Conservation (phyloP, 2,797 vertebrate genomes). For the Periparus ater region DNA sequence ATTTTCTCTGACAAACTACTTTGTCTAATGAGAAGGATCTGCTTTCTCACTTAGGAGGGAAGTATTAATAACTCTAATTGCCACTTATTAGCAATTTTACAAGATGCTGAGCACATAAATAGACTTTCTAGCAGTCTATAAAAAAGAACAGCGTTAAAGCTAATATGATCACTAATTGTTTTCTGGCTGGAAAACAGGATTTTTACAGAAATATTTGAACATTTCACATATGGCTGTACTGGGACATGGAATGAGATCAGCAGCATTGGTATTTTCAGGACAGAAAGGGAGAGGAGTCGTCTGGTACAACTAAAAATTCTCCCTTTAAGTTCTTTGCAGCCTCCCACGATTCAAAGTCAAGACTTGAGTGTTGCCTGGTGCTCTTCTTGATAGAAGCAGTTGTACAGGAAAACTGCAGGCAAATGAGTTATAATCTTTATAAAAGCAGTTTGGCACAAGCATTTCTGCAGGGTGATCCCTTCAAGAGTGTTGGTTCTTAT, state of each 20-base stretch:
- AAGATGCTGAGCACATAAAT: constrained; percentile 35
- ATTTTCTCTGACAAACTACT: constrained; percentile 2
- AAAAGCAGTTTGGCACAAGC: background rate
- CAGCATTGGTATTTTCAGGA: background rate
- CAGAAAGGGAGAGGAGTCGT: background rate
- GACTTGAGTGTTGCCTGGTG: too few relatives aligned
- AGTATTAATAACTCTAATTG: constrained; percentile 46
- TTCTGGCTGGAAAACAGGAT: background rate
- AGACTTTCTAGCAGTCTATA: background rate
- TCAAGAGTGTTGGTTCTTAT: background rate
- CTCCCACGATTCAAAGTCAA: rapidly evolving
- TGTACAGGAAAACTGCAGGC: background rate
- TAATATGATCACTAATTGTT: background rate
- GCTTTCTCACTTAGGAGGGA: background rate
- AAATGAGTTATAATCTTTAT: background rate
- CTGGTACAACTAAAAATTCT: background rate
- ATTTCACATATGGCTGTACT: background rate
- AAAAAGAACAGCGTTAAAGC: background rate
- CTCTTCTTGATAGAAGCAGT: background rate
- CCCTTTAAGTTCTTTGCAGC: background rate
- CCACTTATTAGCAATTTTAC: constrained; percentile 41
- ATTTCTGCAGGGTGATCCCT: background rate
- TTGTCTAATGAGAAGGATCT: background rate
- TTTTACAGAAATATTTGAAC: background rate
- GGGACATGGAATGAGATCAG: background rate